Evolutionary conservation across 2,888 invertebrate genomes (phyloP).

Genomic region (Steinernema hermaphroditum): DNA sequence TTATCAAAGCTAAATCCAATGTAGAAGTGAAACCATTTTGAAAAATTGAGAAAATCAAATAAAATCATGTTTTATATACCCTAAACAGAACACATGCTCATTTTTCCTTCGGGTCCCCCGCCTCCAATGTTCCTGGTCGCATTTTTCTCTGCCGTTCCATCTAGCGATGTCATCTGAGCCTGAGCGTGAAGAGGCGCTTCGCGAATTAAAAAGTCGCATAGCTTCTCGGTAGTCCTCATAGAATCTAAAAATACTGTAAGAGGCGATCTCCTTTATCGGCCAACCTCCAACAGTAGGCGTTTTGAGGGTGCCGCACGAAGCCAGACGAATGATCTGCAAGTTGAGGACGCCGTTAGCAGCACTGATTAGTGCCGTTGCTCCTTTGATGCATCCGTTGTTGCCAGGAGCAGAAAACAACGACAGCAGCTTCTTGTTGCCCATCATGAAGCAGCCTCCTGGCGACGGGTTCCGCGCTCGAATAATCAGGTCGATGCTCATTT

Average conservation of each 20-base stretch:
- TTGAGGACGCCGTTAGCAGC: slow-evolving; percentile 1
- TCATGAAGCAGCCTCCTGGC: slow-evolving; percentile 26
- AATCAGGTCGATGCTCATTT: not conserved
- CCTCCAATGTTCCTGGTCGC: not conserved
- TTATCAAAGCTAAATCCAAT: too few species aligned
- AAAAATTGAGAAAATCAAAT: too few species aligned
- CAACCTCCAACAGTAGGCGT: not conserved
- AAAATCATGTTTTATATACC: too few species aligned
- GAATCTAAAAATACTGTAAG: not conserved
- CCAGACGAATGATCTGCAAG: slow-evolving; percentile 27
- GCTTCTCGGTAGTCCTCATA: not conserved
- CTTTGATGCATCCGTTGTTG: slow-evolving; percentile 1
- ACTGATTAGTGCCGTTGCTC: slow-evolving; percentile 15
- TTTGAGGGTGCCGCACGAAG: not conserved
- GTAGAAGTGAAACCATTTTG: too few species aligned
- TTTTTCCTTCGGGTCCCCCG: too few species aligned
- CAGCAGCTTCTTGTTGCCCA: not conserved
- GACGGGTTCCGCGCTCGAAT: slow-evolving; percentile 22
- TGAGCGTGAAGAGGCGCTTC: not conserved
- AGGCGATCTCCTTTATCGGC: not conserved
- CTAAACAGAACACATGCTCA: too few species aligned
- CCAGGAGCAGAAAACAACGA: slow-evolving; percentile 33
- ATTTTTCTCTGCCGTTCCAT: not conserved
- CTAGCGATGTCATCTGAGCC: not conserved
- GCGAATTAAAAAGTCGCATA: not conserved